A percentile compares a stretch with the other conserved stretches of the same genome.
Conservation (phyloP, 2,888 invertebrate species). For the Ectobius pallidus region DNA sequence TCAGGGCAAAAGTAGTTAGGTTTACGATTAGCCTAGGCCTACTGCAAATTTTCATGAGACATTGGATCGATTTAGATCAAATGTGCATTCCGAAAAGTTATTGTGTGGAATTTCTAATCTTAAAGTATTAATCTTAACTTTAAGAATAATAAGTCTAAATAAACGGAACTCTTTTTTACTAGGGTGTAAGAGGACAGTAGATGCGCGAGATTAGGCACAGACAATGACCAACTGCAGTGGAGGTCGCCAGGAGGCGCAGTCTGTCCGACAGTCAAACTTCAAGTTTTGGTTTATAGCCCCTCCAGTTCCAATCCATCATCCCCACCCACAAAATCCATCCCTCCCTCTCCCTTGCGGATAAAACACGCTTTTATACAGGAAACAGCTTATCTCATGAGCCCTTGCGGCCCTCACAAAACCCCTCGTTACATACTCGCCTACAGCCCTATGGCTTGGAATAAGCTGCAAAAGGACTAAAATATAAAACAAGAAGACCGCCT, state of each 20-base stretch:
- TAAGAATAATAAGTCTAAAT: too few species aligned
- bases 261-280: conserved; percentile 7
- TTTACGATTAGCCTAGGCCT: too few species aligned
- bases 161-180: too few species aligned
- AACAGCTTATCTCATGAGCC: conserved; percentile 23
- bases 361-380: conserved; percentile 19
- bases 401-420: not conserved
- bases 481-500: too few species aligned
- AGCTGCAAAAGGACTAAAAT: not conserved
- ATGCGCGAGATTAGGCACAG: not conserved
- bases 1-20: too few species aligned
- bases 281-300: conserved; percentile 29
- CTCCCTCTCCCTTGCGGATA: not conserved
- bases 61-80: too few species aligned
- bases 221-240: not conserved
- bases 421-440: not conserved
- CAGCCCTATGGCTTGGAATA: not conserved
- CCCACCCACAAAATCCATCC: not conserved
- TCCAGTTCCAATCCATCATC: conserved; percentile 17
- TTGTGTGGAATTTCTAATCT: too few species aligned
- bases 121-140: too few species aligned
- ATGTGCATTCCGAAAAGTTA: too few species aligned
- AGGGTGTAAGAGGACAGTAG: too few species aligned
- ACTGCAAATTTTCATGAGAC: too few species aligned
- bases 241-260: not conserved